Base-by-base conservation (phyloP, 2,888 invertebrate genomes). In the Pterobdella sp. region DNA sequence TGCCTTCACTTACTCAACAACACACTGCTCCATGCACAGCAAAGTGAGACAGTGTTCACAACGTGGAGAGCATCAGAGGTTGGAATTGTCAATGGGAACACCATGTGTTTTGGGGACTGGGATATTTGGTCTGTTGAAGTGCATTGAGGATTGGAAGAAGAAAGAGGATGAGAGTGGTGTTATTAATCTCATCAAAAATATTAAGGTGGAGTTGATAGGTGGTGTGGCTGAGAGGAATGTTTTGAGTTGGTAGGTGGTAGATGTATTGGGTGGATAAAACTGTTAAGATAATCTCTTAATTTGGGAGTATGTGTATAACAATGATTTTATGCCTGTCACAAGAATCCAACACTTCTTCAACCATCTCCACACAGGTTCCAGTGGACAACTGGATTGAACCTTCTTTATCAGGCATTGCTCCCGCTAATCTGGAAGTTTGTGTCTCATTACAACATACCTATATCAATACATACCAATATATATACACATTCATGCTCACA, bases 1-100 rank as follows among this genome's bases (percentile, higher is more conserved):
- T 80, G 82, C 68, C 78, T 80, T 72, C 80, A 80, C 70, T 79
- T 79, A 68, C 75, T 82, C 52, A 22, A 4, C 4, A 4, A 56
- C 60, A 56, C 79, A 18, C 80, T 80, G 2, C 67, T 79, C 34
- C 75, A 82, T 32, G 80, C 79, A 77, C 80, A 81, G 83, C 82
- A 66, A 69, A 10, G n/a, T 42, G 26, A 69, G 69, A 10, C 36
- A 22, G 10, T 7, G 14, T 26, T 63, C 64, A 29, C 64, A 42
- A 7, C 10, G 10, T 7, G 49, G 32, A 42, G 49, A 42, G 49
- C 49, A 42, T 7, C 49, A 42, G 49, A 7, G 49, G 49, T 14
- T 7, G 49, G 49, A 42, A 22, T 14, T 42, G 49, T n/a, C n/a
- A n/a, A n/a, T n/a, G n/a, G n/a, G n/a, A n/a, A n/a, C n/a, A n/a